phyloP scores from a whole-genome alignment of 1,140 invertebrate species.

The Bilobella aurantiaca region DNA sequence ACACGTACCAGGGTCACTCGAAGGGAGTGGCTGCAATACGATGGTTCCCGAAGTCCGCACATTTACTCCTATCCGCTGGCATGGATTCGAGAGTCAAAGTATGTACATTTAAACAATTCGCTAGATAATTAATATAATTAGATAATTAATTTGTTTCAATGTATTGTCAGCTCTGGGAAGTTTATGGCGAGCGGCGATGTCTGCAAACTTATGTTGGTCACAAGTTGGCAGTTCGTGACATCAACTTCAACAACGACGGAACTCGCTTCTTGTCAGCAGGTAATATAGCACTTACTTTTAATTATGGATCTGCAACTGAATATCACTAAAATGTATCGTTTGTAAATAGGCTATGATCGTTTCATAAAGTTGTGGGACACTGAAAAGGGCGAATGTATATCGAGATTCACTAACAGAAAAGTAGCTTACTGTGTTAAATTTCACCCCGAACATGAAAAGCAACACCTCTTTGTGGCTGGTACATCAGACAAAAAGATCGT shows the following conservation, averaged over 20 bases:
- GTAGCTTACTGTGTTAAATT: constrained; percentile 97
- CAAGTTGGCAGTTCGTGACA: constrained; percentile 89
- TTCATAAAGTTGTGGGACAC: constrained; percentile 99
- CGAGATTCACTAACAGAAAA: constrained; percentile 86
- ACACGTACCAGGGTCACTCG: constrained; percentile 93
- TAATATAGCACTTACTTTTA: too few species aligned
- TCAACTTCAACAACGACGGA: constrained; percentile 91
- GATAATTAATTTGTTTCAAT: constrained; percentile 5
- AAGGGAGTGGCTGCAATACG: constrained; percentile 93
- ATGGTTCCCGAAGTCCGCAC: constrained; percentile 90
- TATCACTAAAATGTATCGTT: not conserved
- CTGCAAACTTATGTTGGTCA: constrained; percentile 95
- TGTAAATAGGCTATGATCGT: constrained; percentile 58
- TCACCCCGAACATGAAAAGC: constrained; percentile 92
- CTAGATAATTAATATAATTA: too few species aligned
- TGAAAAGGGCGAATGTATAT: constrained; percentile 84
- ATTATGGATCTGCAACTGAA: too few species aligned
- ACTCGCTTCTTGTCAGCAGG: constrained; percentile 87
- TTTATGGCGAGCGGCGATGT: constrained; percentile 87
- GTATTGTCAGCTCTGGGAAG: constrained; percentile 78
- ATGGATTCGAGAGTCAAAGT: constrained; percentile 96
- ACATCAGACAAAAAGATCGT: constrained; percentile 99
- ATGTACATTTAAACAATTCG: constrained; percentile 25
- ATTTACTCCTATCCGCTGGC: constrained; percentile 85
- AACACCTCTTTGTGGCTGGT: constrained; percentile 94